phyloP scores from a whole-genome alignment of 2,113 vertebrate genomes.

The Brachyhypopomus occidentalis region DNA sequence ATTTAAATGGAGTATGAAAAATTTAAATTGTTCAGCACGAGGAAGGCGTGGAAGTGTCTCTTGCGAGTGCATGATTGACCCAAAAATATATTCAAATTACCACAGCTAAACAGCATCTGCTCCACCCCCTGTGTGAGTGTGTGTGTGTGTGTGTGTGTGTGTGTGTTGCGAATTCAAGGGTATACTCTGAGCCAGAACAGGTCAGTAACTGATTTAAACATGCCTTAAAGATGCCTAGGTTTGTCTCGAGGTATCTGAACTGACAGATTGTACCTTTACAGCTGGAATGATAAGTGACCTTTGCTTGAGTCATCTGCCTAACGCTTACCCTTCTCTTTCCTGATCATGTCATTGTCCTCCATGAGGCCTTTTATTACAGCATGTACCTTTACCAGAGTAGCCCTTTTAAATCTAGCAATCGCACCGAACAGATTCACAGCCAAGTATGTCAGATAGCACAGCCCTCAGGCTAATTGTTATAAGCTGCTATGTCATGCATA shows the following conservation, averaged over 20 bases:
- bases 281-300: conserved; percentile 33
- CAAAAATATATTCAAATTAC: conserved; percentile 81
- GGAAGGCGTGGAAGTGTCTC: conserved; percentile 71
- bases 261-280: conserved; percentile 19
- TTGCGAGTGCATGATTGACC: conserved; percentile 70
- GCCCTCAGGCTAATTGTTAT: conserved; percentile 44
- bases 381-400: background rate
- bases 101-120: conserved; percentile 72
- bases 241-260: conserved; percentile 17
- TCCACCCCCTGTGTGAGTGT: conserved; percentile 51
- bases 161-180: conserved; percentile 6
- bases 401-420: background rate
- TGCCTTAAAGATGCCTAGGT: conserved; percentile 19
- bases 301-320: conserved; percentile 30
- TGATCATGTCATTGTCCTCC: conserved; percentile 34
- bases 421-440: conserved; percentile 33
- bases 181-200: conserved; percentile 12
- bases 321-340: conserved; percentile 24
- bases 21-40: conserved; percentile 76
- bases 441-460: conserved; percentile 32
- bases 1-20: conserved; percentile 79
- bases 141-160: conserved; percentile 45
- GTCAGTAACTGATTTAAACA: conserved; percentile 31
- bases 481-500: conserved; percentile 50
- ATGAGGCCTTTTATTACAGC: background rate